Evolutionary conservation across 2,797 vertebrate genomes (phyloP), one percentile per base, ranked within the genome.

Genomic region (Rhinichthys osculus): DNA sequence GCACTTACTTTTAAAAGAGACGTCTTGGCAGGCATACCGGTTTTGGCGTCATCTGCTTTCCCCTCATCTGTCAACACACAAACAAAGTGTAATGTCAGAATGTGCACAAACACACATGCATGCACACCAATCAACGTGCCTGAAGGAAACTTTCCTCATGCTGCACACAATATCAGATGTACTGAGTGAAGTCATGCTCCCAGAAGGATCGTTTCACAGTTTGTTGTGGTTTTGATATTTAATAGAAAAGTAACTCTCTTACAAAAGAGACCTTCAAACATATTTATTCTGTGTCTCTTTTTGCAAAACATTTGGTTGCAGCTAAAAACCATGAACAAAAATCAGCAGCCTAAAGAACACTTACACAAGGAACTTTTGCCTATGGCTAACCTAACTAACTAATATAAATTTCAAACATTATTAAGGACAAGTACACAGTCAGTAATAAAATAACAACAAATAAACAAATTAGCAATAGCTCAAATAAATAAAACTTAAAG

Each of bases 1-100:
- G 70, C 62, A 89, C 64, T 54, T 93, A 96, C 95, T 92, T 94
- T 93, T 81, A 91, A 90, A 83, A 90, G 64, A 90, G 92, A 93
- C 86, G 81, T 86, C 79, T 91, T 93, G 85, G 92, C 90, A 72
- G 91, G 89, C n/a, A 86, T 81, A 72, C 78, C 90, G 19, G 71
- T 89, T 78, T 91, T 91, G 86, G 67, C 84, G 11, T 82, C 83
- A 50, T 85, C 89, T 27, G 90, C 82, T 81, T 89, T 91, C 85
- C 90, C 81, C 13, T 93, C 92, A 85, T 70, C 90, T 86, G 93
- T 93, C 76, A 85, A 70, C 62, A 90, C n/a, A 93, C n/a, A 33
- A 33, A 91, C 59, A 86, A 7, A 90, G n/a, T 87, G 40, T n/a
- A 42, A 87, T 69, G 42, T 82, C 47, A 82, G 30, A 38, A 33